A percentile compares a stretch with the other conserved stretches of the same genome.
Evolutionary conservation across 2,797 vertebrate genomes (phyloP).

Genomic region (Micrastur ruficollis): DNA sequence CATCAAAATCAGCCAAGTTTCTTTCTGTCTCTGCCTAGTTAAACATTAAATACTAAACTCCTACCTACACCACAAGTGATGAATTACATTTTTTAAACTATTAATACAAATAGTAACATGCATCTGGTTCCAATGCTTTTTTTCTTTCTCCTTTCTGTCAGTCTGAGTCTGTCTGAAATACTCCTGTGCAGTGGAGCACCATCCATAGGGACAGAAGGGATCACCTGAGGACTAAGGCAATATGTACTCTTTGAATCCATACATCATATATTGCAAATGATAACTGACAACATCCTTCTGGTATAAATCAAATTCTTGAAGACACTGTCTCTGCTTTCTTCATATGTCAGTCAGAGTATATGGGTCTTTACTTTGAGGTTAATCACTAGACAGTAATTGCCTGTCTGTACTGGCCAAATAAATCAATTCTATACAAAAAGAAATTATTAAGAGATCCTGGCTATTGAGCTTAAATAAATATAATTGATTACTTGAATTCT

Average conservation of each 20-base stretch:
- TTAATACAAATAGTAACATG: background rate
- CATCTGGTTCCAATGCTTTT: background rate
- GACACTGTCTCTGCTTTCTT: background rate
- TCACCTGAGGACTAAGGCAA: background rate
- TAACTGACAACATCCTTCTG: constrained; percentile 15
- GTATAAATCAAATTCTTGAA: constrained; percentile 36
- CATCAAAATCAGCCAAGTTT: constrained; percentile 3
- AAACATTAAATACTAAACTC: constrained; percentile 30
- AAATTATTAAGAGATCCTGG: constrained; percentile 30
- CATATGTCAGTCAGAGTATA: background rate
- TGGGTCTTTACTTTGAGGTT: constrained; percentile 42
- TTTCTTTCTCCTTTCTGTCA: background rate
- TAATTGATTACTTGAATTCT: constrained; percentile 64
- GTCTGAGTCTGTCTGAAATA: background rate
- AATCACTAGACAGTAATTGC: constrained; percentile 66
- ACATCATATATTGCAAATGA: background rate
- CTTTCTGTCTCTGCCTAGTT: background rate
- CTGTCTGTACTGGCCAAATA: constrained; percentile 57
- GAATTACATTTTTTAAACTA: background rate
- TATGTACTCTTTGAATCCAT: background rate
- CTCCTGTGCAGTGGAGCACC: background rate
- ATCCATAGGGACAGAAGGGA: background rate
- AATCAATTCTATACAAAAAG: constrained; percentile 57
- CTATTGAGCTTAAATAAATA: constrained; percentile 60
- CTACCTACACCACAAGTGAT: background rate